Evolutionary conservation across 2,888 invertebrate species (phyloP), one percentile per base, ranked within the genome.

Genomic region (Hesperia comma): DNA sequence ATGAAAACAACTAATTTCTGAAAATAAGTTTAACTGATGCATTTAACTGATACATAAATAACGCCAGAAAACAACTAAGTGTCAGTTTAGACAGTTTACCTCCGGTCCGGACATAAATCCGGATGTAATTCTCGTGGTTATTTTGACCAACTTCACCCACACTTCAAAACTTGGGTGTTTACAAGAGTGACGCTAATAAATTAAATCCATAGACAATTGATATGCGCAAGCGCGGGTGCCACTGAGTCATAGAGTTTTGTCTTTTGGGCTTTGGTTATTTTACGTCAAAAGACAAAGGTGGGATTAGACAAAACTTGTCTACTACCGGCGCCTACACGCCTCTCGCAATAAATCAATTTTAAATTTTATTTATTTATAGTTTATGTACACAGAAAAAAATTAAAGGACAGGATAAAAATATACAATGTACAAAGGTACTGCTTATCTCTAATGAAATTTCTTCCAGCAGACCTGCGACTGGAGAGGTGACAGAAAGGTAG

Each of bases 191-290:
- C n/a, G 37, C 26, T 26, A 63, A 46, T 55, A 56, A 56, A 55
- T 63, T 46, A 32, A 43, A 26, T n/a, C 26, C 55, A 62, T 12
- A 63, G 55, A 63, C 63, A 63, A 63, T 56, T 63, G 53, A 62
- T 63, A 63, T 63, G 63, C 63, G 55, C 63, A 33, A 55, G 55
- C 63, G 55, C 63, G 46, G 55, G 55, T 19, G 55, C 55, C 26
- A 43, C 21, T 63, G 63, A 63, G 33, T 63, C 63, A 62, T 62
- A 62, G 54, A 53, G n/a, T 53, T 53, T 53, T 32, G 2, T 32
- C 0, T n/a, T 26, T 32, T 32, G 7, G 6, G 21, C 6, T 53
- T 32, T 26, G 53, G n/a, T 53, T 53, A 19, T 19, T 49, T 49
- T 12, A 49, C 19, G 15, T 19, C 6, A 4, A 46, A 17, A 6